Conservation (phyloP, 2,797 vertebrate genomes). For the Scyliorhinus canicula region DNA sequence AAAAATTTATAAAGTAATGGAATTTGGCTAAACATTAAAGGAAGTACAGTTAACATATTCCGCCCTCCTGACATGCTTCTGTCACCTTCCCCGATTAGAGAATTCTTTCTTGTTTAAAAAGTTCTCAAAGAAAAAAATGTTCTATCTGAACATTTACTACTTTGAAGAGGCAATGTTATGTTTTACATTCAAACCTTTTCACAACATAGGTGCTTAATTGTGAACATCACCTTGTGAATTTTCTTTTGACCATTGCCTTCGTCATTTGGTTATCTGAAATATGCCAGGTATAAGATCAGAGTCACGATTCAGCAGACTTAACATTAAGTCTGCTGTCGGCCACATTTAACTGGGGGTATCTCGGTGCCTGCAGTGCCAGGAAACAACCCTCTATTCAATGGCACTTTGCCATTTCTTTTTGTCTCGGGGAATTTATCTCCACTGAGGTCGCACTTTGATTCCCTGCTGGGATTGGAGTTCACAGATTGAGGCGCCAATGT, state of each 20-base stretch:
- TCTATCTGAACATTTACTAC: not conserved
- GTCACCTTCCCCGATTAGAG: slow-evolving; percentile 21
- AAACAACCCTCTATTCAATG: too few species aligned
- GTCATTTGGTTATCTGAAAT: not conserved
- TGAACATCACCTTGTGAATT: not conserved
- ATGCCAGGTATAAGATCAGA: not conserved
- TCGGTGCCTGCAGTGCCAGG: too few species aligned
- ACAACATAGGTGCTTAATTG: not conserved
- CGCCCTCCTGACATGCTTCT: not conserved
- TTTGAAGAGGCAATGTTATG: not conserved
- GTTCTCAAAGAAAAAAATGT: not conserved
- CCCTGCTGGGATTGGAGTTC: too few species aligned
- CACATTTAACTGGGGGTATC: too few species aligned
- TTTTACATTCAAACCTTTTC: not conserved
- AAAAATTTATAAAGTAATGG: not conserved
- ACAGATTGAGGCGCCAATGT: too few species aligned
- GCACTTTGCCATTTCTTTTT: too few species aligned
- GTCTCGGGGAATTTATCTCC: too few species aligned
- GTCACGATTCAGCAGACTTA: too few species aligned
- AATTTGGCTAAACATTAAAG: slow-evolving; percentile 34
- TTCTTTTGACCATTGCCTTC: not conserved
- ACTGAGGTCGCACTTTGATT: too few species aligned
- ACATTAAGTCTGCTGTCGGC: too few species aligned
- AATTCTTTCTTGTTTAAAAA: not conserved
- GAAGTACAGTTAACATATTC: not conserved